These are phyloP conservation scores for Psophia crepitans DNA, from an alignment of 2,113 vertebrate genomes.

Conservation along the genomic window DNA sequence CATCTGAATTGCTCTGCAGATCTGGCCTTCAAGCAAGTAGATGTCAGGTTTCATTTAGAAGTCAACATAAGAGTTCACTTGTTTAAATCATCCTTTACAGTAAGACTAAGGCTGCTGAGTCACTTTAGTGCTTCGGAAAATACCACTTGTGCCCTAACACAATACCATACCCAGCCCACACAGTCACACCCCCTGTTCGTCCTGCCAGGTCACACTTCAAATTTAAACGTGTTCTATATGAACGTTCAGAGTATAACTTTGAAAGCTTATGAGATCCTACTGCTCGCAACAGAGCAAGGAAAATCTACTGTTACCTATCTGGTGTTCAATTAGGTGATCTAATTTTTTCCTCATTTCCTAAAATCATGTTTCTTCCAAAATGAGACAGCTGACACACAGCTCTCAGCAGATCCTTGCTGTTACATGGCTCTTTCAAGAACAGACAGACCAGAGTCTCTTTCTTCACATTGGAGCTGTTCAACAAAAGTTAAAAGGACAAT, in stretches of 20 bases:
- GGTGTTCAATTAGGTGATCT: neutral
- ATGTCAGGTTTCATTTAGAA: neutral
- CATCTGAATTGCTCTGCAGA: neutral
- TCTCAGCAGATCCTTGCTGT: neutral
- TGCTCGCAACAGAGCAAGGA: neutral
- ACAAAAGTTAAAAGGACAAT: neutral
- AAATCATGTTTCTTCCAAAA: neutral
- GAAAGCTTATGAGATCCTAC: neutral
- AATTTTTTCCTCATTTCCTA: neutral
- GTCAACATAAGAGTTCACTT: neutral
- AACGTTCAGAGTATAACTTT: neutral
- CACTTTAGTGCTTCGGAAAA: neutral
- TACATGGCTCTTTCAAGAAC: neutral
- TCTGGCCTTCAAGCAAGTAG: neutral
- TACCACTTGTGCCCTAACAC: neutral
- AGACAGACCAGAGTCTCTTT: neutral
- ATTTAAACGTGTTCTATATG: neutral
- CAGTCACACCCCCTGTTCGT: neutral
- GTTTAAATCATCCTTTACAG: neutral
- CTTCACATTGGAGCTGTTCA: neutral
- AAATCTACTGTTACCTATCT: neutral
- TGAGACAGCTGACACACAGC: neutral
- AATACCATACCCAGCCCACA: neutral
- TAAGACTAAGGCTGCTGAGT: neutral
- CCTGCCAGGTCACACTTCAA: neutral